phyloP scores from a whole-genome alignment of 2,888 invertebrate species.

The Keiferia lycopersicella region DNA sequence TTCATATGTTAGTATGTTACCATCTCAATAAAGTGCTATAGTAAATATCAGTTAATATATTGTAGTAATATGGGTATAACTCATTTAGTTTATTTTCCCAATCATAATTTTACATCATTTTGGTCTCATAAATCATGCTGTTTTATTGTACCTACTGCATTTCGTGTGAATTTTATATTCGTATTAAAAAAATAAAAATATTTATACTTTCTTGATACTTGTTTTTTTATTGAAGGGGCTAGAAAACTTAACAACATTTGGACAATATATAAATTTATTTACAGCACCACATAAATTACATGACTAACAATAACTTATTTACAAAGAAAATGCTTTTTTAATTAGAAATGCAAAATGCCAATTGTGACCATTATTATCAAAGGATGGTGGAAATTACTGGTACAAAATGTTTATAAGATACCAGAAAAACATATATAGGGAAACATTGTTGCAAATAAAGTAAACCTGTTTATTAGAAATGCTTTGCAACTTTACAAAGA shows the following conservation, averaged over 20 bases:
- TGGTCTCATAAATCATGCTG: not conserved
- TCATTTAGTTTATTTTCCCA: too few relatives aligned
- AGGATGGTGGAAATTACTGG: too few relatives aligned
- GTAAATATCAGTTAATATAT: not conserved
- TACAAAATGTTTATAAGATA: too few relatives aligned
- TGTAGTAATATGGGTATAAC: too few relatives aligned
- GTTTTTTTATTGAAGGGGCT: conserved; percentile 4
- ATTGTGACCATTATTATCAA: too few relatives aligned
- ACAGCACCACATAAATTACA: conserved; percentile 36
- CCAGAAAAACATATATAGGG: too few relatives aligned
- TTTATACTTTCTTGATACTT: conserved; percentile 11
- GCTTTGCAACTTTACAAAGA: too few relatives aligned
- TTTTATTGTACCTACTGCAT: not conserved
- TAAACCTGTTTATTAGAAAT: too few relatives aligned
- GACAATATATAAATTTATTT: conserved; percentile 37
- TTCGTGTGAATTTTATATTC: not conserved
- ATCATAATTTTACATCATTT: not conserved
- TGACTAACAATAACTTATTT: not conserved
- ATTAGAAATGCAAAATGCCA: not conserved
- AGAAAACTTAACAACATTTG: not conserved
- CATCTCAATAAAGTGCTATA: not conserved
- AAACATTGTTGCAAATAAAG: too few relatives aligned
- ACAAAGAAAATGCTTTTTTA: conserved; percentile 4
- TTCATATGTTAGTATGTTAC: not conserved
- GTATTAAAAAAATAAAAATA: conserved; percentile 1